Percentiles rank a stretch among this genome's conserved stretches.
These are phyloP conservation scores for Agonum fuliginosum DNA, from an alignment of 2,888 invertebrate species.

Conservation along the genomic window DNA sequence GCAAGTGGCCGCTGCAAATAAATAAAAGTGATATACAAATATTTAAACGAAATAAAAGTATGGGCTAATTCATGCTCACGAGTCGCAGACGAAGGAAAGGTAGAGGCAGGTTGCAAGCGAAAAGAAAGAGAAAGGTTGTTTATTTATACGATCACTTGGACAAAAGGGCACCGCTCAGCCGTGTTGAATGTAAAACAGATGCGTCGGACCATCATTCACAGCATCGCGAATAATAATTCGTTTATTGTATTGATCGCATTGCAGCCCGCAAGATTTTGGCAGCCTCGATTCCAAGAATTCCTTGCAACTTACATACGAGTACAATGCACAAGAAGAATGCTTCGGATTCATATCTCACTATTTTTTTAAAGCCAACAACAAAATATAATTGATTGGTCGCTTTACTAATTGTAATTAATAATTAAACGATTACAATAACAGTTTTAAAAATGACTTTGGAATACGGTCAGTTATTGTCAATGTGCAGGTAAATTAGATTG, in stretches of 20 bases:
- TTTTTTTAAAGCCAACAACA: too few species aligned
- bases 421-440: background rate
- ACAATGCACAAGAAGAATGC: too few species aligned
- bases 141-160: slow-evolving; percentile 69
- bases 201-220: slow-evolving; percentile 69
- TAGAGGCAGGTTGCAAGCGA: slow-evolving; percentile 3
- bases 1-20: slow-evolving; percentile 68
- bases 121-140: slow-evolving; percentile 54
- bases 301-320: too few species aligned
- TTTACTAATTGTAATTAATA: background rate
- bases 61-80: slow-evolving; percentile 44
- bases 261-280: background rate
- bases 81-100: background rate
- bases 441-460: too few species aligned
- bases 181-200: slow-evolving; percentile 70
- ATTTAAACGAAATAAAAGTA: slow-evolving; percentile 69
- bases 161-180: slow-evolving; percentile 69
- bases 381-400: too few species aligned
- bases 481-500: too few species aligned
- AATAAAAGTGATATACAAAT: slow-evolving; percentile 71
- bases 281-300: background rate
- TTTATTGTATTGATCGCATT: slow-evolving; percentile 60
- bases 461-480: too few species aligned
- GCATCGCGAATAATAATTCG: slow-evolving; percentile 69
- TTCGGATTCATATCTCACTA: too few species aligned